Base-by-base conservation (phyloP, 2,888 invertebrate species). In the Adineta ricciae region DNA sequence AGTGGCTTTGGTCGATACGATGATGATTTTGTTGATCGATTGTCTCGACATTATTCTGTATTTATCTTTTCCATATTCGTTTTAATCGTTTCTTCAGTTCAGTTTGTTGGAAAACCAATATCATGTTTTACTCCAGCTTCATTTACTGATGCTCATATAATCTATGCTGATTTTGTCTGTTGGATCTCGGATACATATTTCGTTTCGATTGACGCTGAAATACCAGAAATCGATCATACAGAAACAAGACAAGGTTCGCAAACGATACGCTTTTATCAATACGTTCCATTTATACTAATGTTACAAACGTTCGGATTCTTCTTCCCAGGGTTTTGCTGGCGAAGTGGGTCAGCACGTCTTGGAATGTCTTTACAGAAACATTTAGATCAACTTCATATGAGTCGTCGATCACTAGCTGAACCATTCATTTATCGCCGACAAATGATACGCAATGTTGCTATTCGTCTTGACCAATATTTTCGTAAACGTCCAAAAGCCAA, bases 1-100 rank as follows among this genome's bases (percentile, higher is more conserved):
- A 41, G 41, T 78, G 78, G 78, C n/a, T 78, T 78, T 41, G 78
- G 78, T 2, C 78, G 78, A 41, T 21, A 36, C 36, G 85, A 85
- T 41, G 85, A 85, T 50, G 85, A 85, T 83, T 85, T 85, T 85
- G n/a, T 50, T 27, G 85, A 85, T 72, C 83, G 85, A n/a, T 50
- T 85, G 11, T 83, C 83, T 11, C 85, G 56, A 49, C 46, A 49
- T 36, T 85, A 85, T 64, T 83, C 83, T 19, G 85, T 85, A 1
- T 11, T 83, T 4, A n/a, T 85, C 24, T 32, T 85, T 49, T 83
- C 83, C 11, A 78, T 78, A 24, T 78, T 78, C 41, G 14, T 78
- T 78, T 21, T 78, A 14, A 78, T 78, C 41, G 83, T 85, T n/a
- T 83, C 72, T 24, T 85, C 85, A 21, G 46, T 83, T 5, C 85